Percentiles rank a stretch among this genome's conserved stretches.
These are phyloP conservation scores for Mythimna vitellina DNA, from an alignment of 2,888 invertebrate genomes.

Conservation along the genomic window DNA sequence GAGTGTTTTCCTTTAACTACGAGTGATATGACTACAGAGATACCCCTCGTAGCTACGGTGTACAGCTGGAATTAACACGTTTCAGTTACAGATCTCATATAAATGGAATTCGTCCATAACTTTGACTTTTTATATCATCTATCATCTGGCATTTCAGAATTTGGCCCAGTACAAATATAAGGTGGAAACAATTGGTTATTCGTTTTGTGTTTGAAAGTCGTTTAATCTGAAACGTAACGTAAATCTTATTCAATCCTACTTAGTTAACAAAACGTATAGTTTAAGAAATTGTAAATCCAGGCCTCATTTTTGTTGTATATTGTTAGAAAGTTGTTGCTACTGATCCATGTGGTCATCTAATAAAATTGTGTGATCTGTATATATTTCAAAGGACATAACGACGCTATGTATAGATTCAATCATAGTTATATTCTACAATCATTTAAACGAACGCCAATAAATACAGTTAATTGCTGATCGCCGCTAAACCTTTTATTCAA, in stretches of 20 bases:
- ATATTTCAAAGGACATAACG: not conserved
- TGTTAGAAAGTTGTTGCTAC: not conserved
- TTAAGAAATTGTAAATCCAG: conserved; percentile 15
- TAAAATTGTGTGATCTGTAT: not conserved
- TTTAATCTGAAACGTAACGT: too few relatives aligned
- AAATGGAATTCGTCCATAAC: conserved; percentile 4
- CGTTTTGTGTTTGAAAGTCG: not conserved
- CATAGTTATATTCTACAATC: not conserved
- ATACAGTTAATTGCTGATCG: conserved; percentile 10
- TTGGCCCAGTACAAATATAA: not conserved
- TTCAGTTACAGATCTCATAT: not conserved
- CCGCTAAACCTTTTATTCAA: conserved; percentile 19
- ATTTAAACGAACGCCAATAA: not conserved
- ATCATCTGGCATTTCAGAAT: not conserved
- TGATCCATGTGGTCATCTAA: not conserved
- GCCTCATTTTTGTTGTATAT: not conserved
- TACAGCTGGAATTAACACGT: conserved; percentile 12
- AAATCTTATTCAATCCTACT: not conserved
- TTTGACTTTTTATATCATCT: not conserved
- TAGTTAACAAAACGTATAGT: conserved; percentile 16
- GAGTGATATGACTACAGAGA: conserved; percentile 26
- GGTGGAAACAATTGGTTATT: not conserved
- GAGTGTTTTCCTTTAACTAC: conserved; percentile 43
- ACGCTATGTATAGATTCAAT: not conserved
- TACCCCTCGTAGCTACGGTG: not conserved